These are phyloP conservation scores for Macrobrachium rosenbergii DNA, from an alignment of 1,140 invertebrate genomes.

Conservation along the genomic window DNA sequence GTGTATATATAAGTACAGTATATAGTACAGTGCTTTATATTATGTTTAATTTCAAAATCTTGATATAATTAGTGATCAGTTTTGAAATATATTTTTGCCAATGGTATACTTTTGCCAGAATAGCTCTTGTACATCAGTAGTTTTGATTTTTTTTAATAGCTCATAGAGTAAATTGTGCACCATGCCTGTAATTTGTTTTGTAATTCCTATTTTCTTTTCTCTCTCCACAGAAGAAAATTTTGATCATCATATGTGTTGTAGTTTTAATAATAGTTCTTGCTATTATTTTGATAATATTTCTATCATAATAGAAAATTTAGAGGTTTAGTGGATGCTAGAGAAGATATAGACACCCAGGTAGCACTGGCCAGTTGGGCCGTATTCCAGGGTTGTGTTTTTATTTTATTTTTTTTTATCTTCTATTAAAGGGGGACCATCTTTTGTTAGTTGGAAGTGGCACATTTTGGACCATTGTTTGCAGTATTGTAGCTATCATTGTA, in stretches of 20 bases:
- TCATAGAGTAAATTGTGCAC: conserved; percentile 13
- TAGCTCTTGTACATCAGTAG: conserved; percentile 6
- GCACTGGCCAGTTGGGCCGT: conserved; percentile 5
- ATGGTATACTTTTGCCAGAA: no score
- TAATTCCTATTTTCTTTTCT: conserved; percentile 59
- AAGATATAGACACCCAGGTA: conserved; percentile 1
- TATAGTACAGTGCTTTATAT: no score
- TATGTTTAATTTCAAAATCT: no score
- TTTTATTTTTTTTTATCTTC: background rate
- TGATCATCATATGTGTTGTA: conserved; percentile 62
- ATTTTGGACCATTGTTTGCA: conserved; percentile 24
- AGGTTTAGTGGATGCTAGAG: conserved; percentile 22
- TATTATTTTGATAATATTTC: conserved; percentile 38
- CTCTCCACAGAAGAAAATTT: conserved; percentile 63
- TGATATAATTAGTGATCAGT: no score
- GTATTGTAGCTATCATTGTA: background rate
- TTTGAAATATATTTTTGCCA: no score
- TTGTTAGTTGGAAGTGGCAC: conserved; percentile 2
- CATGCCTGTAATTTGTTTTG: conserved; percentile 49
- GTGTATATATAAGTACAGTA: no score
- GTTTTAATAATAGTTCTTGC: conserved; percentile 54
- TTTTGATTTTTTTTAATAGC: conserved; percentile 27
- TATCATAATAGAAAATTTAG: conserved; percentile 29
- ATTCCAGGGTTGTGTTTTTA: background rate
- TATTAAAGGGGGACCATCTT: background rate